Evolutionary conservation across 1,140 invertebrate genomes (phyloP), one percentile per base, ranked within the genome.

Genomic region (Neocloeon triangulifer): DNA sequence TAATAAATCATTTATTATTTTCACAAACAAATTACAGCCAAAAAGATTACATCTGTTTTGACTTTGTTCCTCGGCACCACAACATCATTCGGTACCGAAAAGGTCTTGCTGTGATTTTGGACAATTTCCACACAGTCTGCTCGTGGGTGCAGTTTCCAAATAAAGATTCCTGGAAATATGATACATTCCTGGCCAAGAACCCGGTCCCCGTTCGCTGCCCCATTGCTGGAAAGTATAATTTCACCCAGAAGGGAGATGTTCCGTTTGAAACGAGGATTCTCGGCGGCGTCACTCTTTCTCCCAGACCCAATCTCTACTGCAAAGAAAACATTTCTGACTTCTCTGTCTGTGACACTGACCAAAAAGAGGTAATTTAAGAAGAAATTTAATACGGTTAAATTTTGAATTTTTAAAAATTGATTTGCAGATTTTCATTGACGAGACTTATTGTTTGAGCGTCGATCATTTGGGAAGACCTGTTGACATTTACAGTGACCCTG

Each of bases 11-110:
- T 33, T 17, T 39, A 34, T 30, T 19, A 34, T 9, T 7, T 25
- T 13, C 7, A 15, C 13, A 10, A 29, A 16, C 20, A 19, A 26
- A 32, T 61, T 66, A 42, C 48, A 81, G 88, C 56, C 89, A 96
- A 58, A 89, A 92, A 46, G 91, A 96, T 67, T 96, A 82, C 46
- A 71, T 95, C 6, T 96, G 92, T 46, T 94, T 92, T 45, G 86
- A 96, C 49, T 92, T 97, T 51, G 70, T 95, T 8, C 80, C 85
- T 0, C 66, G 82, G 37, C 89, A 96, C 62, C 88, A 95, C 44
- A 95, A 94, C 50, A 66, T 97, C 39, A 94, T 96, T 37, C 64
- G 82, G 43, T 96, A 82, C 51, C 67, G 91, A 40, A 79, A 76
- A 53, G 85, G 89, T 36, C 49, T 85, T 32, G 80, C 84, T 15